Evolutionary conservation across 2,113 vertebrate genomes (phyloP), one percentile per base, ranked within the genome.

Genomic region (Saimiri boliviensis): DNA sequence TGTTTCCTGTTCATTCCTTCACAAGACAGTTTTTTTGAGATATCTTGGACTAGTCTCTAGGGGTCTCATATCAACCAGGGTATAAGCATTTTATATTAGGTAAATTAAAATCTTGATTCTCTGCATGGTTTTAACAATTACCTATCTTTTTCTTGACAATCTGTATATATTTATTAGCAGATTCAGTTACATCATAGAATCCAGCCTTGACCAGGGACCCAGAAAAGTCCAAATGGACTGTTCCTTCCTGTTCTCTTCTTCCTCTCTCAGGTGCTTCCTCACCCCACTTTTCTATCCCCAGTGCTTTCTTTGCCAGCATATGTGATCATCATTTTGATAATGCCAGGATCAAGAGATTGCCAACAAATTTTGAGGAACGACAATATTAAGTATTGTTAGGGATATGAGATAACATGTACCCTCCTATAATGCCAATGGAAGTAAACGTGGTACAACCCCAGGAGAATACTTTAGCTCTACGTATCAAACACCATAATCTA

Each of bases 211-310:
- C 70, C 49, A 60, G 23, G 12, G 5, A 52, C 7, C 19, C 23
- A 40, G 30, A 37, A 10, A 47, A 32, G 23, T 52, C 52, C 40
- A 66, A 40, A 11, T 5, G 54, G 1, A 27, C 23, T 30, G 17
- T 9, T 30, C 3, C 12, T 5, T 13, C 20, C 32, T 0, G 19
- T 7, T 1, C 1, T 14, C 0, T 58, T 85, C 25, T n/a, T 77
- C 47, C n/a, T 76, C 23, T 76, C 54, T 23, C 10, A 0, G 9
- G 0, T 49, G 40, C 25, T 87, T 84, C 25, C 14, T 60, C 14
- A 23, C 47, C 2, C n/a, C 60, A 6, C 3, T 40, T 83, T 68
- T 30, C 71, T 40, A 6, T 17, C 13, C 8, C 23, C 21, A 4
- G 1, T 80, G 77, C n/a, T 45, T 35, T 56, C 47, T 32, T 88